These are phyloP conservation scores for Streblospio benedicti DNA, from an alignment of 1,140 invertebrate species.

Conservation along the genomic window DNA sequence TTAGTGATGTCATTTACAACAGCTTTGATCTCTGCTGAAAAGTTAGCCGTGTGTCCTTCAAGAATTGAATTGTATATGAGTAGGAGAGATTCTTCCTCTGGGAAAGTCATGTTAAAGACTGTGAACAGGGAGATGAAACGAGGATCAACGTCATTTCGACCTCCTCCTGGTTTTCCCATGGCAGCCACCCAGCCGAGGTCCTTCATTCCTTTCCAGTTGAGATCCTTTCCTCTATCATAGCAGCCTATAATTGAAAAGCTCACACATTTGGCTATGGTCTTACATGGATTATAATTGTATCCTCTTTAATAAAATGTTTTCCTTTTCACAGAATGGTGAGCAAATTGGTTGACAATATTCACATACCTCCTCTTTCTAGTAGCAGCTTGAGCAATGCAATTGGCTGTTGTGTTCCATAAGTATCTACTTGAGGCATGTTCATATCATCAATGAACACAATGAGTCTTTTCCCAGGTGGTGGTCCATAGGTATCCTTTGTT, in stretches of 20 bases:
- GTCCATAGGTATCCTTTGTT: slow-evolving; percentile 79
- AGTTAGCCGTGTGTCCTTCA: slow-evolving; percentile 62
- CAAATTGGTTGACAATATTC: no score
- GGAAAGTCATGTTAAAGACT: slow-evolving; percentile 75
- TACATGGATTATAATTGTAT: no score
- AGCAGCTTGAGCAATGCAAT: slow-evolving; percentile 79
- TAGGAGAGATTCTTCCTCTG: slow-evolving; percentile 54
- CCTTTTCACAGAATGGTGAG: no score
- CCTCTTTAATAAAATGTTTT: no score
- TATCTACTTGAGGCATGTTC: slow-evolving; percentile 80
- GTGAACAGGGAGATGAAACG: slow-evolving; percentile 81
- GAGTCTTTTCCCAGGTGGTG: slow-evolving; percentile 73
- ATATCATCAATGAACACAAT: slow-evolving; percentile 86
- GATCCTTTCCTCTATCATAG: slow-evolving; percentile 78
- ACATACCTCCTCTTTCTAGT: slow-evolving; percentile 72
- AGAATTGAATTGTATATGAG: slow-evolving; percentile 64
- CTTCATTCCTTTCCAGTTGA: slow-evolving; percentile 78
- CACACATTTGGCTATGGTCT: no score
- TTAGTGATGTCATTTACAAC: slow-evolving; percentile 60
- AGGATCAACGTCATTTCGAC: slow-evolving; percentile 78
- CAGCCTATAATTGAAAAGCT: no score
- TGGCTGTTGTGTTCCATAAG: slow-evolving; percentile 84
- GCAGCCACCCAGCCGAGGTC: slow-evolving; percentile 58
- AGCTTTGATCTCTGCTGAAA: slow-evolving; percentile 58
- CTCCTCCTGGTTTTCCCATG: slow-evolving; percentile 68